A percentile compares a stretch with the other conserved stretches of the same genome.
phyloP scores from a whole-genome alignment of 2,888 invertebrate genomes.

The Boloria euphrosyne region DNA sequence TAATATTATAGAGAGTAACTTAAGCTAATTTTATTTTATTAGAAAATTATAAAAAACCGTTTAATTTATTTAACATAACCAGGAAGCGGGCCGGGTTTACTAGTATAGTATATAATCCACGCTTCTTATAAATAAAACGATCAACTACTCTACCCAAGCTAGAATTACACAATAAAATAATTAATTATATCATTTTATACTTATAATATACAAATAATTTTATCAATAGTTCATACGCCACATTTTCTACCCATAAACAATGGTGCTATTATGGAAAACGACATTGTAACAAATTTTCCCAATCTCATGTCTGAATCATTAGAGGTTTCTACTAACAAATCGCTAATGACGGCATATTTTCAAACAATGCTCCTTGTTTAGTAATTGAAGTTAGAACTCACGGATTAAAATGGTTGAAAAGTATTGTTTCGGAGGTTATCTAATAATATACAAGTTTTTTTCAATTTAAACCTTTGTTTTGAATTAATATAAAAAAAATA shows the following conservation, averaged over 20 bases:
- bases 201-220: conserved; percentile 1
- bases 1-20: no score
- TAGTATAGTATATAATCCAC: no score
- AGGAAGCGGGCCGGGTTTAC: no score
- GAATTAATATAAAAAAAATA: background rate
- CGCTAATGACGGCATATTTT: conserved; percentile 52
- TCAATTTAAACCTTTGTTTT: background rate
- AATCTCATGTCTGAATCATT: conserved; percentile 34
- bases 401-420: conserved; percentile 19
- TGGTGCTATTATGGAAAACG: conserved; percentile 28
- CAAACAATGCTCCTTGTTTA: conserved; percentile 49
- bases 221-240: conserved; percentile 8
- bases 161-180: background rate
- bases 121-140: no score
- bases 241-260: conserved; percentile 14
- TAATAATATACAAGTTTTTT: background rate
- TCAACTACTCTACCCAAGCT: no score
- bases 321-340: conserved; percentile 42
- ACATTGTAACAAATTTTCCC: conserved; percentile 28
- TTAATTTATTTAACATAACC: no score
- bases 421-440: conserved; percentile 17
- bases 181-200: no score
- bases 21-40: no score
- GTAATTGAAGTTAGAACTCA: conserved; percentile 35
- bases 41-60: no score